These are phyloP conservation scores for Rugalucina vietnamica DNA, from an alignment of 2,888 invertebrate species.

Conservation along the genomic window DNA sequence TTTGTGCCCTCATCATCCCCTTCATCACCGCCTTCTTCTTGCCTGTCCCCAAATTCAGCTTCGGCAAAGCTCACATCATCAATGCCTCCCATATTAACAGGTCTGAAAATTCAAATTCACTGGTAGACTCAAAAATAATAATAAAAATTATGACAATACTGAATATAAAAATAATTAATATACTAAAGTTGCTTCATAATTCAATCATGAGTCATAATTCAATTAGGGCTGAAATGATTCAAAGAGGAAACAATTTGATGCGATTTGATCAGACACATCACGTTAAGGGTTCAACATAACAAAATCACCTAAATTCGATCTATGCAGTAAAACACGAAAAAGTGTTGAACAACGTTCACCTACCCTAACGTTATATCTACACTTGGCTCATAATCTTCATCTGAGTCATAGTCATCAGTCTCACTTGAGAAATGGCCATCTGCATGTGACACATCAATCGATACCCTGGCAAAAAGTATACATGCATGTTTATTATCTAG, in stretches of 20 bases:
- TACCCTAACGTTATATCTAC: neutral
- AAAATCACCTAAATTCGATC: neutral
- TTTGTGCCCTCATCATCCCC: neutral
- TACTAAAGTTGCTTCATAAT: neutral
- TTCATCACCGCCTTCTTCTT: neutral
- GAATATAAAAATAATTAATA: neutral
- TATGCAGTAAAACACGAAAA: neutral
- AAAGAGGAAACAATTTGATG: neutral
- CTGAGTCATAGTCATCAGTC: neutral
- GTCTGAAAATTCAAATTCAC: no score
- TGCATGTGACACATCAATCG: neutral
- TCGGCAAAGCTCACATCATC: neutral
- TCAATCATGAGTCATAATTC: neutral
- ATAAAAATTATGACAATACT: neutral
- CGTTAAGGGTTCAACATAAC: neutral
- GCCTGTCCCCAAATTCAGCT: neutral
- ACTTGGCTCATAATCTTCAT: neutral
- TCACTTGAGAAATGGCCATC: neutral
- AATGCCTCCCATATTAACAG: neutral
- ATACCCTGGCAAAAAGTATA: neutral
- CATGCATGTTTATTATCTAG: neutral
- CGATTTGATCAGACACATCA: neutral
- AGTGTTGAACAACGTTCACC: neutral
- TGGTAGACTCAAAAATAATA: neutral
- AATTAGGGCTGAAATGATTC: neutral